phyloP scores from a whole-genome alignment of 2,888 invertebrate species.

The Ochropleura leucogaster region DNA sequence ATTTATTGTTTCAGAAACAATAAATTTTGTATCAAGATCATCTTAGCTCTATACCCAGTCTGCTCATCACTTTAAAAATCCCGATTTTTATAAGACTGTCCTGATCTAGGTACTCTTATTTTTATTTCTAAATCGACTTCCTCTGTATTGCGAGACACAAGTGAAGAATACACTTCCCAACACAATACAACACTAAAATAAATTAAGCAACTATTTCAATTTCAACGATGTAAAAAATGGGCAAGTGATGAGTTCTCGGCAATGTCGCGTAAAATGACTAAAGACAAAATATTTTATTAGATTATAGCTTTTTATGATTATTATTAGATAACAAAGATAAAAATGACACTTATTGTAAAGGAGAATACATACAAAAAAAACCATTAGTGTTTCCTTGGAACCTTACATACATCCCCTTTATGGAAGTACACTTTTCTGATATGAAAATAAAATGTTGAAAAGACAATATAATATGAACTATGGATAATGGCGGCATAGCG shows the following conservation, averaged over 20 bases:
- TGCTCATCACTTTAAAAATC: too few relatives aligned
- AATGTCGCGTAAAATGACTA: neutral
- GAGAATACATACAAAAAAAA: neutral
- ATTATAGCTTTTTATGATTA: too few relatives aligned
- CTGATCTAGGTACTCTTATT: neutral
- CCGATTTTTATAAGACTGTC: neutral
- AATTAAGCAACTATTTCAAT: too few relatives aligned
- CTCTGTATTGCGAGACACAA: neutral
- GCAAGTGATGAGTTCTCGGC: neutral
- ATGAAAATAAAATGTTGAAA: slow-evolving; percentile 43
- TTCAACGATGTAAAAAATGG: too few relatives aligned
- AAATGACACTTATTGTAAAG: neutral
- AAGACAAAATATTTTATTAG: neutral
- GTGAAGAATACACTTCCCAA: neutral
- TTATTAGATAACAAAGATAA: neutral
- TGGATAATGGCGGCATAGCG: neutral
- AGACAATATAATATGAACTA: neutral
- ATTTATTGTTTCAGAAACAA: too few relatives aligned
- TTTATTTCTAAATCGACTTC: neutral
- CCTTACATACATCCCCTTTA: neutral
- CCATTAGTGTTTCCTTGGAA: neutral
- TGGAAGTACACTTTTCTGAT: neutral
- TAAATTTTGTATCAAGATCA: too few relatives aligned
- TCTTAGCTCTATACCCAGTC: too few relatives aligned
- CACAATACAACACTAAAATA: neutral